A percentile compares a stretch with the other conserved stretches of the same genome.
Conservation (phyloP, 2,888 invertebrate genomes). For the Allygus modestus region DNA sequence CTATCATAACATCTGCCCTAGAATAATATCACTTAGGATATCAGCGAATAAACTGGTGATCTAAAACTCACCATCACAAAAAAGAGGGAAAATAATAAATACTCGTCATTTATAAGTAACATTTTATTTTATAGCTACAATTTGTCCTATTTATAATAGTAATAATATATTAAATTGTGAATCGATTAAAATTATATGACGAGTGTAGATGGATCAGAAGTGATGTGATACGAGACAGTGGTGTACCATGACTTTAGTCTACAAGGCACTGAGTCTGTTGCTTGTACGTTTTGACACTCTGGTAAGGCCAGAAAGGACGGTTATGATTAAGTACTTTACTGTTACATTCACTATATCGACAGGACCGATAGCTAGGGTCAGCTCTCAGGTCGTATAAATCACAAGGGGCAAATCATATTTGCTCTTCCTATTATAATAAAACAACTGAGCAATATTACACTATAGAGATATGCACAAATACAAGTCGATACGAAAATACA, state of each 20-base stretch:
- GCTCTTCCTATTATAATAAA: conserved; percentile 56
- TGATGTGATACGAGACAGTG: conserved; percentile 34
- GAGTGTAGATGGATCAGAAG: conserved; percentile 24
- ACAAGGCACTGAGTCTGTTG: conserved; percentile 51
- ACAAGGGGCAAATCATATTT: conserved; percentile 59
- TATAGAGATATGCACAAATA: conserved; percentile 56
- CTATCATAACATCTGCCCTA: too few species aligned
- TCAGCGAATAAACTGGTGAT: too few species aligned
- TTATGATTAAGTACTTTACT: conserved; percentile 54
- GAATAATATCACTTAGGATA: too few species aligned
- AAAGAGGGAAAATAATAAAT: background rate
- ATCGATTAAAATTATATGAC: conserved; percentile 50
- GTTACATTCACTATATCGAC: conserved; percentile 32
- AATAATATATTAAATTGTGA: conserved; percentile 55
- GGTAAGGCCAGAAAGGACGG: conserved; percentile 59
- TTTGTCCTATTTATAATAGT: conserved; percentile 59
- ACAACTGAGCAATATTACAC: conserved; percentile 57
- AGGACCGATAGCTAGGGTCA: background rate
- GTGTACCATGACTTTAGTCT: conserved; percentile 6
- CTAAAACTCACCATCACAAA: too few species aligned
- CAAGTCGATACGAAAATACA: conserved; percentile 50
- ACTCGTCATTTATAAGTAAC: conserved; percentile 35
- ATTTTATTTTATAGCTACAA: conserved; percentile 59
- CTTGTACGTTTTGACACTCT: conserved; percentile 58
- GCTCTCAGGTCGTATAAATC: conserved; percentile 36